phyloP scores from a whole-genome alignment of 2,797 vertebrate species.

The Rhinophrynus dorsalis region DNA sequence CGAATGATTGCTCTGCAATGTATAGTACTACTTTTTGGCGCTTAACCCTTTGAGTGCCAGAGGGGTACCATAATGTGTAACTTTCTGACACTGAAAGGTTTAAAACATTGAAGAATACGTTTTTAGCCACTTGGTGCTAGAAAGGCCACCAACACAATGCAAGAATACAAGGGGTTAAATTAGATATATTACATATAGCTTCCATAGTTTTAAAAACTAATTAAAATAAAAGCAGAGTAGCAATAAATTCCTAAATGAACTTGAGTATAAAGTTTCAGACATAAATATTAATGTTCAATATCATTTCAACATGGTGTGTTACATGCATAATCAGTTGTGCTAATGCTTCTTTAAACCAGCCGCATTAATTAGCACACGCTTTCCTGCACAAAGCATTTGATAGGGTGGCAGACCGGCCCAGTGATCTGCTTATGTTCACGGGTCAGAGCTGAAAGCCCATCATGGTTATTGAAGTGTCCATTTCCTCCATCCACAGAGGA shows the following conservation, averaged over 20 bases:
- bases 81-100: too few relatives aligned
- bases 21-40: too few relatives aligned
- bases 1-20: too few relatives aligned
- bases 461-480: conserved; percentile 8
- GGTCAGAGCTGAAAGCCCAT: neutral
- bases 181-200: too few relatives aligned
- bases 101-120: too few relatives aligned
- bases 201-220: too few relatives aligned
- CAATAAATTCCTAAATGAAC: neutral
- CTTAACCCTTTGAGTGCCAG: too few relatives aligned
- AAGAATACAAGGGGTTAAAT: too few relatives aligned
- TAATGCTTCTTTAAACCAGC: conserved; percentile 3
- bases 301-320: neutral
- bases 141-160: too few relatives aligned
- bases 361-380: conserved; percentile 22
- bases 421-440: neutral
- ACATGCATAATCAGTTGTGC: conserved; percentile 11
- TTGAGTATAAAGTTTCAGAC: neutral
- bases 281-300: conserved; percentile 20
- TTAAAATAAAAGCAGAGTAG: neutral
- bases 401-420: neutral
- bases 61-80: too few relatives aligned
- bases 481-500: neutral
- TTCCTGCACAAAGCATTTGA: conserved; percentile 6
- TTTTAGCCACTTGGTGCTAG: too few relatives aligned